These are phyloP conservation scores for Acleris laterana DNA, from an alignment of 2,888 invertebrate genomes.

Conservation along the genomic window DNA sequence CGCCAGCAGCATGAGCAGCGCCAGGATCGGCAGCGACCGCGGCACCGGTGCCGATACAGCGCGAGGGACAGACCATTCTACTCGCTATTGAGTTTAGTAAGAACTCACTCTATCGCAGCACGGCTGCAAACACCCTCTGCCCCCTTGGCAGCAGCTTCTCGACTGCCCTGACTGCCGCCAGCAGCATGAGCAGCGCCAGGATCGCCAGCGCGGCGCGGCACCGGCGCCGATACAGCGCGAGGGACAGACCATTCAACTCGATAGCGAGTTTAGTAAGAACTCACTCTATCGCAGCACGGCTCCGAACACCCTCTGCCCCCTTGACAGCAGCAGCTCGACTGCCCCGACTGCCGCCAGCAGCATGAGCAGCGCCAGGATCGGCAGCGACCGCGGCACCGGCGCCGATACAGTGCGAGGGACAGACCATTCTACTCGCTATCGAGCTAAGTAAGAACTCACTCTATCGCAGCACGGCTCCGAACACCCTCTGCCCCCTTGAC, in stretches of 20 bases:
- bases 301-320: constrained; percentile 90
- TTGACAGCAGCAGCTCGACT: constrained; percentile 89
- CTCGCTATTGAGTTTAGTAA: too few species aligned
- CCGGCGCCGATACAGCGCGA: constrained; percentile 87
- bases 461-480: constrained; percentile 88
- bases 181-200: constrained; percentile 86
- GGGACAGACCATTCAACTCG: too few species aligned
- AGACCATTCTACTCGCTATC: too few species aligned
- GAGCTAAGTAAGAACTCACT: constrained; percentile 56
- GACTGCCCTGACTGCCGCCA: constrained; percentile 87
- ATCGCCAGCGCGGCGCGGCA: constrained; percentile 87
- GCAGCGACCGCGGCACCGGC: constrained; percentile 86
- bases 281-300: too few species aligned
- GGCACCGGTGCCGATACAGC: constrained; percentile 88
- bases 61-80: too few species aligned
- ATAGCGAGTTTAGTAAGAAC: too few species aligned
- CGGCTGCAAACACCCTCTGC: too few species aligned
- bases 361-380: constrained; percentile 86
- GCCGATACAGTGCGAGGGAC: constrained; percentile 54
- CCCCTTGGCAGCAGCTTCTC: constrained; percentile 90
- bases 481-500: constrained; percentile 90
- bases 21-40: constrained; percentile 85
- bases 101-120: too few species aligned
- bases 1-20: constrained; percentile 86
- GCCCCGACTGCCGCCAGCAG: constrained; percentile 87